These are phyloP conservation scores for Montipora capitata DNA, from an alignment of 92 coral and sea anemone species.

Conservation along the genomic window DNA sequence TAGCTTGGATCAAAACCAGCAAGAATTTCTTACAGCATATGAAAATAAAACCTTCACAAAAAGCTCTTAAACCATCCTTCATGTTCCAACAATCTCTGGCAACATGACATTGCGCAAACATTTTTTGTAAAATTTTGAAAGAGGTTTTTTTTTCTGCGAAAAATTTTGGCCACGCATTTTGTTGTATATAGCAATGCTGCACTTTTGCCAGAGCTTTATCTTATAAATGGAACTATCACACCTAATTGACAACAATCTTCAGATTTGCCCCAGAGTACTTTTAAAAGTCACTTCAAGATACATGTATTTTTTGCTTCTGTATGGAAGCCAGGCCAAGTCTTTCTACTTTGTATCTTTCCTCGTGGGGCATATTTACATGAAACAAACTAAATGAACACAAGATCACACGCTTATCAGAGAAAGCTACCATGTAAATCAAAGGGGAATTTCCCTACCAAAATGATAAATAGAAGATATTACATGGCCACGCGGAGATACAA, in stretches of 20 bases:
- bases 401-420: not conserved
- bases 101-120: no score
- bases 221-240: no score
- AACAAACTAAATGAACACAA: constrained; percentile 36
- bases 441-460: not conserved
- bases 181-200: no score
- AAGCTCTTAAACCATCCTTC: no score
- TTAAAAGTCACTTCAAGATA: not conserved
- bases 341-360: not conserved
- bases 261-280: no score
- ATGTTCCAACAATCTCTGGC: no score
- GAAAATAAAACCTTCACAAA: not conserved
- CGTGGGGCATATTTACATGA: constrained; percentile 16
- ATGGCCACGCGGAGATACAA: not conserved
- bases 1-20: not conserved
- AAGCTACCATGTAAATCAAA: not conserved
- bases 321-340: not conserved
- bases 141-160: no score
- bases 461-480: not conserved
- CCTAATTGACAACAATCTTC: no score
- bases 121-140: no score
- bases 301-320: not conserved
- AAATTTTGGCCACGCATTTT: no score
- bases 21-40: not conserved
- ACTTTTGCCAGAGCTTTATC: no score